Conservation (phyloP, 2,888 invertebrate genomes). For the Cylindroiulus punctatus region DNA sequence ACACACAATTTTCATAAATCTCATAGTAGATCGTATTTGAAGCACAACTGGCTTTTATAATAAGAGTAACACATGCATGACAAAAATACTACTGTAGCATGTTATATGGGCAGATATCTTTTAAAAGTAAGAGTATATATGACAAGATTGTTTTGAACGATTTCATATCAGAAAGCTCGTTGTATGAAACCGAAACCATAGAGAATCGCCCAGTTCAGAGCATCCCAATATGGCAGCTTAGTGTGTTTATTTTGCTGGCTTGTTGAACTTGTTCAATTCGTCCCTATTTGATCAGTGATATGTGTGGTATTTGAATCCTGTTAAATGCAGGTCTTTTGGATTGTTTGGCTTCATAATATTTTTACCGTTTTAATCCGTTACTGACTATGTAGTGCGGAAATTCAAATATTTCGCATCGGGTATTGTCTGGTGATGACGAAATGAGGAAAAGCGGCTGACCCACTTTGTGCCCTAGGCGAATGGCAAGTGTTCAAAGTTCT, state of each 20-base stretch:
- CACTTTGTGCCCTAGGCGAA: conserved; percentile 17
- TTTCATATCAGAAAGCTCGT: neutral
- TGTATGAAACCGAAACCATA: too few relatives aligned
- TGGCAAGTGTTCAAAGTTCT: conserved; percentile 37
- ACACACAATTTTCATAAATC: too few relatives aligned
- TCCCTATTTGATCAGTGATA: neutral
- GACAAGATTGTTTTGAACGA: neutral
- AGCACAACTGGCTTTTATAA: too few relatives aligned
- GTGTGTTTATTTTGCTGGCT: neutral
- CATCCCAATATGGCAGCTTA: neutral
- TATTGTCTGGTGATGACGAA: conserved; percentile 25
- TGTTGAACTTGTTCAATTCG: too few relatives aligned
- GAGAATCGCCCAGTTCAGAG: neutral
- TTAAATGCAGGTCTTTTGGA: neutral
- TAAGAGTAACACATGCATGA: too few relatives aligned
- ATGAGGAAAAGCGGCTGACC: conserved; percentile 37
- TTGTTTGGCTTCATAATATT: neutral
- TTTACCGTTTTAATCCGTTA: neutral
- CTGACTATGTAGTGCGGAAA: neutral
- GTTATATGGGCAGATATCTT: neutral
- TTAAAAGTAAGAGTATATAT: neutral
- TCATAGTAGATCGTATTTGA: too few relatives aligned
- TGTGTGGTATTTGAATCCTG: neutral
- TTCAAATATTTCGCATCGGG: neutral
- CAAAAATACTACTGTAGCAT: too few relatives aligned